Conservation (phyloP, 1,140 invertebrate species). For the Scaptomyza pallida region DNA sequence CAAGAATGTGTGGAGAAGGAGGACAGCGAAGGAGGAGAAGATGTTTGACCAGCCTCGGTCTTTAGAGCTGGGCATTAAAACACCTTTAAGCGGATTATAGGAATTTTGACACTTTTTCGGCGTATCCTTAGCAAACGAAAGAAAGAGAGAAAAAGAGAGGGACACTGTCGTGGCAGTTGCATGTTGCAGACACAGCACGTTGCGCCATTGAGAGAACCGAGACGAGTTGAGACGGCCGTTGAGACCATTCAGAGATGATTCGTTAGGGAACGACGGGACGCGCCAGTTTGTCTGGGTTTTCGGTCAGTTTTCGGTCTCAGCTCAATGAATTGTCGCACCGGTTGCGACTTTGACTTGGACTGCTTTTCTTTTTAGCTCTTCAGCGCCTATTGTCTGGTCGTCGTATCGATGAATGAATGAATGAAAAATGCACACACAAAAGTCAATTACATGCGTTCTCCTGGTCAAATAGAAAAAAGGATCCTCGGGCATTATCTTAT, state of each 20-base stretch:
- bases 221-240: background rate
- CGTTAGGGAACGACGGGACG: constrained; percentile 45
- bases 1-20: constrained; percentile 7
- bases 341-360: constrained; percentile 4
- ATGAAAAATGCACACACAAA: constrained; percentile 59
- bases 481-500: constrained; percentile 52
- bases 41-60: constrained; percentile 34
- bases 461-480: constrained; percentile 31
- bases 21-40: constrained; percentile 22
- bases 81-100: constrained; percentile 81
- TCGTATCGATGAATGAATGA: constrained; percentile 37
- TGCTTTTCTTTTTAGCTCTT: constrained; percentile 29
- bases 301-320: constrained; percentile 26
- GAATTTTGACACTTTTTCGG: constrained; percentile 82
- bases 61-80: constrained; percentile 66
- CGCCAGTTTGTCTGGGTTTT: constrained; percentile 46
- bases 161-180: constrained; percentile 1
- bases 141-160: constrained; percentile 6
- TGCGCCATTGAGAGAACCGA: constrained; percentile 68
- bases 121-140: constrained; percentile 59
- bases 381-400: constrained; percentile 23
- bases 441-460: constrained; percentile 80
- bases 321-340: constrained; percentile 67
- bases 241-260: constrained; percentile 67
- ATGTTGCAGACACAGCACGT: constrained; percentile 46